A percentile compares a stretch with the other conserved stretches of the same genome.
These are phyloP conservation scores for Corythaixoides concolor DNA, from an alignment of 2,113 vertebrate genomes.

Conservation along the genomic window DNA sequence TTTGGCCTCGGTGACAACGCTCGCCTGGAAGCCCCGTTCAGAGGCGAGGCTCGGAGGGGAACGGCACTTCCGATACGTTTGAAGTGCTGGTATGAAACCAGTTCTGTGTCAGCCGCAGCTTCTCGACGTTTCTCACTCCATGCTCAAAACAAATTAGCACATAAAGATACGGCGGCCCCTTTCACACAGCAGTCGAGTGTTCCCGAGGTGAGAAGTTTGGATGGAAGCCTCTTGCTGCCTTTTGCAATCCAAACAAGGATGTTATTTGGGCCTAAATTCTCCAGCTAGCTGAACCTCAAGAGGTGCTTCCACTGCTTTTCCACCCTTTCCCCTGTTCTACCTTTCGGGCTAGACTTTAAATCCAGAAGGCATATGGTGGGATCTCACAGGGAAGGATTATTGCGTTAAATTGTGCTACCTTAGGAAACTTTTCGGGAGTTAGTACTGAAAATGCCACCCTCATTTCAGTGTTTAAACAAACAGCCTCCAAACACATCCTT, in stretches of 20 bases:
- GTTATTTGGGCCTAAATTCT: not conserved
- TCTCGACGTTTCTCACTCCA: fast-evolving
- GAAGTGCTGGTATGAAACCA: not conserved
- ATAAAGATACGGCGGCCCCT: fast-evolving
- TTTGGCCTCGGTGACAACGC: fast-evolving
- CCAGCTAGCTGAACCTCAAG: not conserved
- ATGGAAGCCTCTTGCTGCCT: not conserved
- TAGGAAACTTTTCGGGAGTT: not conserved
- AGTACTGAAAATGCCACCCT: not conserved
- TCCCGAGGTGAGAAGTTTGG: not conserved
- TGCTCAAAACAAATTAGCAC: not conserved
- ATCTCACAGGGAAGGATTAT: not conserved
- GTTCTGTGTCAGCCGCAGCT: not conserved
- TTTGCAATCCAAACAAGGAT: too few relatives aligned
- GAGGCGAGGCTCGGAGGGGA: fast-evolving
- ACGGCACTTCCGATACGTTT: not conserved
- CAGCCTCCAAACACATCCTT: too few relatives aligned
- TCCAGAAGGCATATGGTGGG: not conserved
- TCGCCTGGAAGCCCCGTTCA: not conserved
- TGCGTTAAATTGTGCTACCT: not conserved
- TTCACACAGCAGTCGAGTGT: fast-evolving
- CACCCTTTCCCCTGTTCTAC: too few relatives aligned
- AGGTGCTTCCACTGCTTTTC: too few relatives aligned
- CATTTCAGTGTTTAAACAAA: not conserved
- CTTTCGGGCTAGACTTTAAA: fast-evolving